Base-by-base conservation (phyloP, 2,888 invertebrate genomes). In the Dichetophora obliterata region DNA sequence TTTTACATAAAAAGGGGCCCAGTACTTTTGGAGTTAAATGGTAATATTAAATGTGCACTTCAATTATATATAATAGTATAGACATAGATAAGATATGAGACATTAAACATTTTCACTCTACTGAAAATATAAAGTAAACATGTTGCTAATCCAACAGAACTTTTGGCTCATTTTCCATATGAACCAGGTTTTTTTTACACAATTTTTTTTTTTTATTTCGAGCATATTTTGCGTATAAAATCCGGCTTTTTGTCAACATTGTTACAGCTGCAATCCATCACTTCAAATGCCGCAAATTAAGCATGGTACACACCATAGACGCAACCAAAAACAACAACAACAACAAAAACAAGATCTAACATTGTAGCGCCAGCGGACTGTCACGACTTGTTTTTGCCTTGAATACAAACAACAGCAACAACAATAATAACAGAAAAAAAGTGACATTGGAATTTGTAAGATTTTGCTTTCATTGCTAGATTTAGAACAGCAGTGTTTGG, bases 391-490 rank as follows among this genome's bases (percentile, higher is more conserved):
- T 68, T 50, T 68, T 68, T 68, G 48, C 68, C 68, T 68, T 50
- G 68, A 50, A 50, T 16, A 50, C 22, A 48, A 34, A 22, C 37
- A n/a, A 22, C 43, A 19, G 6, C 68, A 34, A 43, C 3, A 9
- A 68, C 48, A 24, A 37, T 14, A 22, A 31, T 3, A 31, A n/a
- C n/a, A n/a, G n/a, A 31, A 57, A 57, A 71, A 37, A 57, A 71
- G 71, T 71, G 71, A 71, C 71, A 71, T 71, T 71, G 71, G 71
- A 59, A 71, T 71, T 71, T 71, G 31, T 59, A 57, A 57, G 71
- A 71, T 71, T 71, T 71, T 71, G 31, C 71, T 71, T 71, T 71
- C 71, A 37, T 71, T 71, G 57, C 57, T 59, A 71, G 59, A 71
- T 59, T 54, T 71, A 57, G 71, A 70, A 70, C 54, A 70, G 34